These are phyloP conservation scores for Heliconius congener DNA, from an alignment of 1,140 invertebrate species.

Conservation along the genomic window DNA sequence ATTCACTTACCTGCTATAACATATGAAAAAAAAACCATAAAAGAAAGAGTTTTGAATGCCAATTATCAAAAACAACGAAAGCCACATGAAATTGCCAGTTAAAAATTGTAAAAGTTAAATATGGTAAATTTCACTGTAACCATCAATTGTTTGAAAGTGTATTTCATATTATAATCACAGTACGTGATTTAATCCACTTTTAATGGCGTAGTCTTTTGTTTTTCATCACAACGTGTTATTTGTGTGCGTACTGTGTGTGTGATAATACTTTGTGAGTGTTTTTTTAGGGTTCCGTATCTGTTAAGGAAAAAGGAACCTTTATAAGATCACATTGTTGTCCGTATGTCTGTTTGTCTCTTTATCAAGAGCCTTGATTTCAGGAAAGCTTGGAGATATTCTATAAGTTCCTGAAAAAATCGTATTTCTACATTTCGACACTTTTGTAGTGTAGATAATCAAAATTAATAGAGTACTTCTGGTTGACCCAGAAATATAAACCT, in stretches of 20 bases:
- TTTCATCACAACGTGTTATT: neutral
- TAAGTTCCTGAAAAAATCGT: too few species aligned
- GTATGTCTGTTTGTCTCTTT: too few species aligned
- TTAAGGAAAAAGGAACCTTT: too few species aligned
- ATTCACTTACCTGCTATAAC: too few species aligned
- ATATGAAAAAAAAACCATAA: neutral
- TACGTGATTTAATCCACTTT: neutral
- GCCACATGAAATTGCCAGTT: neutral
- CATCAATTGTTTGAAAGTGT: neutral
- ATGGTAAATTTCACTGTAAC: neutral
- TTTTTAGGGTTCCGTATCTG: too few species aligned
- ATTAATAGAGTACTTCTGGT: too few species aligned
- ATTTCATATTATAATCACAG: slow-evolving; percentile 4
- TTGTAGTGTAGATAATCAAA: too few species aligned
- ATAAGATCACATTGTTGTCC: too few species aligned
- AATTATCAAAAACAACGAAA: neutral
- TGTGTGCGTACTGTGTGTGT: neutral
- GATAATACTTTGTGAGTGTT: neutral
- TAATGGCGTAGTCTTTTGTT: neutral
- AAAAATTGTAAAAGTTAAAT: neutral
- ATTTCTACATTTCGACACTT: too few species aligned
- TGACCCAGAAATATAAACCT: too few species aligned
- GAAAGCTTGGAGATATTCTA: too few species aligned
- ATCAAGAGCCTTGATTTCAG: too few species aligned
- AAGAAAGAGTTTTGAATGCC: neutral